Conservation (phyloP, 2,888 invertebrate species). For the Hirtodrosophila trivittata region DNA sequence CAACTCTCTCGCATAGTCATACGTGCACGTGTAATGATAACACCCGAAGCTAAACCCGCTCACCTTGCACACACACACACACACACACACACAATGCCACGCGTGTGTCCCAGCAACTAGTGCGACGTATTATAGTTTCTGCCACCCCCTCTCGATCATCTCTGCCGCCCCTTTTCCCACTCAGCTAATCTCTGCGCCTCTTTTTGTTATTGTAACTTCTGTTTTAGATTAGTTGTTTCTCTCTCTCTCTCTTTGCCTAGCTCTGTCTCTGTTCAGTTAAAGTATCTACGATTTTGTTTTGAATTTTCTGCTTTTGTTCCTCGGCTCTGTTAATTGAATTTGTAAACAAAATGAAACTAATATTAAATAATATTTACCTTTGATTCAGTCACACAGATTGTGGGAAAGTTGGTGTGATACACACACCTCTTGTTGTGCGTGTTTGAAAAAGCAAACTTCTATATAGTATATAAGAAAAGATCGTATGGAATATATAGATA, state of each 20-base stretch:
- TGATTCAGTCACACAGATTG: conserved; percentile 22
- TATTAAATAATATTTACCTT: conserved; percentile 57
- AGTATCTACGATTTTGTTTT: conserved; percentile 18
- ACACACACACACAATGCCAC: conserved; percentile 41
- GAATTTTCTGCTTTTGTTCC: conserved; percentile 1
- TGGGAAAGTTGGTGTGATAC: neutral
- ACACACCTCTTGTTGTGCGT: neutral
- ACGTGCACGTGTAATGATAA: conserved; percentile 73
- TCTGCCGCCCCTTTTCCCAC: neutral
- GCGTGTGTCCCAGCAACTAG: conserved; percentile 69
- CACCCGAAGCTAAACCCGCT: conserved; percentile 53
- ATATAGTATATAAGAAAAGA: too few species aligned
- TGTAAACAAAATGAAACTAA: conserved; percentile 47
- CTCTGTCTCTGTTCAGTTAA: conserved; percentile 12
- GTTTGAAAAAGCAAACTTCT: too few species aligned
- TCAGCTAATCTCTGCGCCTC: neutral
- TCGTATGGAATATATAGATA: too few species aligned
- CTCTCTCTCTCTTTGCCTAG: neutral
- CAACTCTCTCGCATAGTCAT: conserved; percentile 35
- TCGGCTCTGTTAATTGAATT: conserved; percentile 37
- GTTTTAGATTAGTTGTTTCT: neutral
- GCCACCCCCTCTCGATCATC: conserved; percentile 20
- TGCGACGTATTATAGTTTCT: conserved; percentile 65
- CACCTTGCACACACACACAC: conserved; percentile 55
- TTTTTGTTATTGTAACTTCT: neutral